A percentile compares a stretch with the other conserved stretches of the same genome.
Evolutionary conservation across 2,113 vertebrate species (phyloP).

Genomic region (Corvus hawaiiensis): DNA sequence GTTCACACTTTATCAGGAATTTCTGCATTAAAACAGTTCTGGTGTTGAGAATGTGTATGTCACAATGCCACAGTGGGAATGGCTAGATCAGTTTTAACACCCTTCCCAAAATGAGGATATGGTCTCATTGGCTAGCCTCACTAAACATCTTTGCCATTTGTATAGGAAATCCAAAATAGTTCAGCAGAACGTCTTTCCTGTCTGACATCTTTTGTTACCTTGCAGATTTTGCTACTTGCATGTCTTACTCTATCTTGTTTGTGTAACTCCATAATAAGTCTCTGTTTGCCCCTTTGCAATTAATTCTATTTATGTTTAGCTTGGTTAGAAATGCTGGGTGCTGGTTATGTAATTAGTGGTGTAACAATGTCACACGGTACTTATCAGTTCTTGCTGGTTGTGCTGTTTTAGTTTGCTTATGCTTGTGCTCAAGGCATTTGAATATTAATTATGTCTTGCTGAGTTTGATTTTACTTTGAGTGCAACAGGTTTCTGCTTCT

Average conservation of each 20-base stretch:
- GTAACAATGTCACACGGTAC: neutral
- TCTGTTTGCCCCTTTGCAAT: neutral
- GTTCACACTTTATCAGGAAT: neutral
- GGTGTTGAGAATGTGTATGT: fast-evolving
- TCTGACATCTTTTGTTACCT: neutral
- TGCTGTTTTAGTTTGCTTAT: neutral
- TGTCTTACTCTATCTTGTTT: neutral
- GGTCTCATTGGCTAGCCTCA: neutral
- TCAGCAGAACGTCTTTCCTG: neutral
- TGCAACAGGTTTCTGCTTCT: neutral
- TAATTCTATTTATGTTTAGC: neutral
- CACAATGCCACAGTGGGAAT: neutral
- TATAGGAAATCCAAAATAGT: neutral
- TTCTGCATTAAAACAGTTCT: neutral
- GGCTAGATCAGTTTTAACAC: neutral
- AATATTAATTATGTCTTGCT: neutral
- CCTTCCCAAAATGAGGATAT: neutral
- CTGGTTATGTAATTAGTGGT: neutral
- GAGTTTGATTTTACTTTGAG: neutral
- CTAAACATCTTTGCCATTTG: neutral
- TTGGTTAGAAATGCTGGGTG: neutral
- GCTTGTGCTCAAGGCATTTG: neutral
- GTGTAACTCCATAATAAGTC: neutral
- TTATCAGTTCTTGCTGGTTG: neutral
- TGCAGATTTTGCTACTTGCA: neutral